Conservation (phyloP, 2,888 invertebrate genomes). For the Sesia bembeciformis region DNA sequence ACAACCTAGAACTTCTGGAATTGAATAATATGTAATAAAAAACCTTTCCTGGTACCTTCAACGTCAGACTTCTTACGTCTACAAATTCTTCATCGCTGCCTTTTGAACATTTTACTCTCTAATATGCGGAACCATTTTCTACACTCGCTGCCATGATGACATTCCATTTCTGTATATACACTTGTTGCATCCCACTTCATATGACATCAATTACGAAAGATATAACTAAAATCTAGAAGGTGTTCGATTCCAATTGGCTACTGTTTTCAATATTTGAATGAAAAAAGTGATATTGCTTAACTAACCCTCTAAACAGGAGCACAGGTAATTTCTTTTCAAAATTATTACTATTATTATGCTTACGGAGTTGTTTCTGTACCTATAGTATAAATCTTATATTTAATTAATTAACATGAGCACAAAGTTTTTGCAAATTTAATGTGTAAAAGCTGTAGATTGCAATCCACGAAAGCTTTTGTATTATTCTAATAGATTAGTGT, state of each 20-base stretch:
- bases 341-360: slow-evolving; percentile 10
- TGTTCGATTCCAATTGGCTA: slow-evolving; percentile 10
- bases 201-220: not conserved
- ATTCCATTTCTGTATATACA: not conserved
- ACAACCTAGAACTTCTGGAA: slow-evolving; percentile 43
- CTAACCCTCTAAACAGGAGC: slow-evolving; percentile 42
- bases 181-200: not conserved
- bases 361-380: not conserved
- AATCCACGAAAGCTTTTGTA: not conserved
- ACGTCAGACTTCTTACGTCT: not conserved
- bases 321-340: slow-evolving; percentile 51
- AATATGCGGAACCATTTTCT: not conserved
- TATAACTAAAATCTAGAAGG: not conserved
- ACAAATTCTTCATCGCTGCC: not conserved
- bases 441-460: not conserved
- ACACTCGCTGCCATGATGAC: not conserved
- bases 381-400: not conserved
- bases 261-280: slow-evolving; percentile 9
- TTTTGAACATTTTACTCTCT: not conserved
- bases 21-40: slow-evolving; percentile 38
- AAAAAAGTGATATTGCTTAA: slow-evolving; percentile 15
- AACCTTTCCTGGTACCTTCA: not conserved
- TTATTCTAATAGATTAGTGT: not conserved
- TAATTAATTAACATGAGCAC: not conserved
- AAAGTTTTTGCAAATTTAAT: not conserved